phyloP scores from a whole-genome alignment of 2,113 vertebrate species.

The Conger conger region DNA sequence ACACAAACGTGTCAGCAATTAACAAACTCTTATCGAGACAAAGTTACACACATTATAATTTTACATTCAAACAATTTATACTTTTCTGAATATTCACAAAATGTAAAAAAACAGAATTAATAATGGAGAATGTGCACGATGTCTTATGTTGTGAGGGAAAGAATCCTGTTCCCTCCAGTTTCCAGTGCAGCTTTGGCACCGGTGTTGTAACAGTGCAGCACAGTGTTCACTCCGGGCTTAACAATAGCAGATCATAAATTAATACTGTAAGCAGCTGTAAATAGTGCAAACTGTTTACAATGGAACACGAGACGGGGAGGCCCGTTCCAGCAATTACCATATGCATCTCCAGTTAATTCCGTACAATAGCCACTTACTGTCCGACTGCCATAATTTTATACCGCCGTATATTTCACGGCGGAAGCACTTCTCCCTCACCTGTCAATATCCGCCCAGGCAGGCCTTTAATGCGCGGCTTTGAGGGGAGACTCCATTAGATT shows the following conservation, averaged over 20 bases:
- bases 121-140: background rate
- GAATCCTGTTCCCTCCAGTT: too few species aligned
- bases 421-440: conserved; percentile 46
- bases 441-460: conserved; percentile 47
- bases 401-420: conserved; percentile 43
- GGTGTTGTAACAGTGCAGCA: conserved; percentile 1
- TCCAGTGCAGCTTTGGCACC: background rate
- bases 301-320: conserved; percentile 9
- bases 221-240: conserved; percentile 48
- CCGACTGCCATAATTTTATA: conserved; percentile 43
- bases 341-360: conserved; percentile 34
- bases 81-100: background rate
- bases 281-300: conserved; percentile 40
- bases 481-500: too few species aligned
- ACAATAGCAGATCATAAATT: conserved; percentile 72
- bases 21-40: too few species aligned
- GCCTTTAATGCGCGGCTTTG: conserved; percentile 50
- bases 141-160: background rate
- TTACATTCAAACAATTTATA: too few species aligned
- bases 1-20: background rate
- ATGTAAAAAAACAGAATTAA: background rate
- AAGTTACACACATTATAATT: too few species aligned
- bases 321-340: conserved; percentile 20
- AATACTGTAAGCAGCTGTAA: conserved; percentile 66
- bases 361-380: conserved; percentile 45